phyloP scores from a whole-genome alignment of 2,888 invertebrate genomes.

The Tricholauxania praeusta region DNA sequence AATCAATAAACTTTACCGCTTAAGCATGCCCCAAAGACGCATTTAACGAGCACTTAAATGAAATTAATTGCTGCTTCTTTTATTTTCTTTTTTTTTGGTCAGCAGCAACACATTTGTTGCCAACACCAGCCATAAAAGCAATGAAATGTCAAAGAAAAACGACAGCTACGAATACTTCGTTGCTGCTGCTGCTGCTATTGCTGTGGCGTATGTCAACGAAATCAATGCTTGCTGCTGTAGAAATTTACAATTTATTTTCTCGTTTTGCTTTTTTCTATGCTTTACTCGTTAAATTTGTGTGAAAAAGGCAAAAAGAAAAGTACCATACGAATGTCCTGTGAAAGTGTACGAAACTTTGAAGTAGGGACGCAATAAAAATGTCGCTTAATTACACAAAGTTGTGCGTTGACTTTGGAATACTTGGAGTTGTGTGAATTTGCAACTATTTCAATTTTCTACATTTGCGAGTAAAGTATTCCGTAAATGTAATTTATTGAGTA shows the following conservation, averaged over 20 bases:
- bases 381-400: slow-evolving; percentile 59
- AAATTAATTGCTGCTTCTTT: slow-evolving; percentile 53
- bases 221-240: slow-evolving; percentile 15
- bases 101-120: slow-evolving; percentile 22
- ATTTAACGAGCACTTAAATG: slow-evolving; percentile 57
- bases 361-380: slow-evolving; percentile 38
- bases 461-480: no score
- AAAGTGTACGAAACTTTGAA: slow-evolving; percentile 29
- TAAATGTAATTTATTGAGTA: no score
- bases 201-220: slow-evolving; percentile 16
- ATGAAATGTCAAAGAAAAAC: slow-evolving; percentile 15
- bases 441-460: no score
- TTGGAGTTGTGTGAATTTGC: no score
- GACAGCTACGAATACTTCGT: slow-evolving; percentile 31
- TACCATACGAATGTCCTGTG: background rate
- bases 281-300: background rate
- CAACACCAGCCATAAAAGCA: background rate
- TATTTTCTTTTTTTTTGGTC: background rate
- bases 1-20: slow-evolving; percentile 42
- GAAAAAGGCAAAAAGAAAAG: background rate
- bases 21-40: slow-evolving; percentile 48
- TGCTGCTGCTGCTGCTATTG: no score
- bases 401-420: slow-evolving; percentile 52
- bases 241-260: background rate
- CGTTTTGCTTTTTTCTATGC: slow-evolving; percentile 8